These are phyloP conservation scores for Nematopogon swammerdamellus DNA, from an alignment of 2,888 invertebrate species.

Conservation along the genomic window DNA sequence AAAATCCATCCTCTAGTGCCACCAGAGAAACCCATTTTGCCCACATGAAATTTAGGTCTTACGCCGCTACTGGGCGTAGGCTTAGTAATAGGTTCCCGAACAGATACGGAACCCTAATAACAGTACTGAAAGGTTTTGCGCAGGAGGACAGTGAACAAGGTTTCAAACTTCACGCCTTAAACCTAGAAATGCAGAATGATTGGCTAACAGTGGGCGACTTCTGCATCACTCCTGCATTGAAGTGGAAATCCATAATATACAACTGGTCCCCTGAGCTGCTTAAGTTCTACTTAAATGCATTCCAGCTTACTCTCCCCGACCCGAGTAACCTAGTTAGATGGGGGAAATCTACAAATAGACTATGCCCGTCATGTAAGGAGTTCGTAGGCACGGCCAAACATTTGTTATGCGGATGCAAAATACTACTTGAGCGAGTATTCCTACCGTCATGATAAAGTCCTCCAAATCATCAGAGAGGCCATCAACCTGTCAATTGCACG, in stretches of 20 bases:
- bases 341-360: neutral
- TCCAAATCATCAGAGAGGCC: slow-evolving; percentile 1
- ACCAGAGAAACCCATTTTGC: no score
- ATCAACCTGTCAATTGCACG: slow-evolving; percentile 1
- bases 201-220: slow-evolving; percentile 1
- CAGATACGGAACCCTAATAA: no score
- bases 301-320: slow-evolving; percentile 1
- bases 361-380: slow-evolving; percentile 1
- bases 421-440: neutral
- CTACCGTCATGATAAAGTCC: slow-evolving; percentile 1
- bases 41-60: no score
- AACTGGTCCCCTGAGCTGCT: slow-evolving; percentile 2
- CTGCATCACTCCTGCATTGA: slow-evolving; percentile 1
- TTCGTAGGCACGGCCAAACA: neutral
- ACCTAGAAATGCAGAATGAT: slow-evolving; percentile 1
- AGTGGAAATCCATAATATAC: slow-evolving; percentile 1
- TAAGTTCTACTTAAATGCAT: slow-evolving; percentile 1
- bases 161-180: slow-evolving; percentile 1
- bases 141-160: neutral
- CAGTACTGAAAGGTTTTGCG: slow-evolving; percentile 1
- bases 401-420: neutral
- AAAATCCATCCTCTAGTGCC: no score
- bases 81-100: no score
- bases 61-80: no score
- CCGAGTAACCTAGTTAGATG: neutral